Base-by-base conservation (phyloP, 2,888 invertebrate species). In the Synergus laeviventris region DNA sequence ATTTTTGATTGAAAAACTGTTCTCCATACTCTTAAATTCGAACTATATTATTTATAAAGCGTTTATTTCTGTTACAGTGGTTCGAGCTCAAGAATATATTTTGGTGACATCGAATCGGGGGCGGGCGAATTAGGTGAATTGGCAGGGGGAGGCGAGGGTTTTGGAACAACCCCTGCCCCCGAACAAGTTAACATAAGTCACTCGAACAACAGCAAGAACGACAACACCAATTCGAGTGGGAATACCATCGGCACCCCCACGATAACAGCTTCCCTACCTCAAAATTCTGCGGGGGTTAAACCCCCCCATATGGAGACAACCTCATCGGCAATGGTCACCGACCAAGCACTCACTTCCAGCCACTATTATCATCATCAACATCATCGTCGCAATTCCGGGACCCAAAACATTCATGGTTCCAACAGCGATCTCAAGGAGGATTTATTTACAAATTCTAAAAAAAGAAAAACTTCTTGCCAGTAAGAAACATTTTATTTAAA, bases 391-490 rank as follows among this genome's bases (percentile, higher is more conserved):
- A 85, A 84, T 42, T 45, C 54, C 14, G 14, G 56, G 21, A 59
- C 31, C 54, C 74, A 83, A 38, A 81, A 82, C 73, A 84, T 83
- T 54, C 78, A 76, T 76, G 70, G 60, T 59, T 78, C 78, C 38
- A 83, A 79, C 49, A 86, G 82, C 73, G 80, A 82, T 4, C 82
- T 86, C 76, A 75, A 81, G 74, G 77, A 79, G 9, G 75, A 82
- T 79, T 18, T 79, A 73, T 75, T 82, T 54, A 77, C 77, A 70
- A 78, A 73, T 49, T 78, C 90, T 1, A 91, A 91, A 81, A 93
- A 92, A 85, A 88, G 93, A 77, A 93, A 93, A 88, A 87, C 91
- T 56, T 92, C 92, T 59, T 91, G 89, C 83, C 91, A 91, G 93
- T 93, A 89, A 92, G 93, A 92, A 59, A 64, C 70, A 5, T 74